Conservation (phyloP, 2,113 vertebrate genomes). For the Brienomyrus longianalis region DNA sequence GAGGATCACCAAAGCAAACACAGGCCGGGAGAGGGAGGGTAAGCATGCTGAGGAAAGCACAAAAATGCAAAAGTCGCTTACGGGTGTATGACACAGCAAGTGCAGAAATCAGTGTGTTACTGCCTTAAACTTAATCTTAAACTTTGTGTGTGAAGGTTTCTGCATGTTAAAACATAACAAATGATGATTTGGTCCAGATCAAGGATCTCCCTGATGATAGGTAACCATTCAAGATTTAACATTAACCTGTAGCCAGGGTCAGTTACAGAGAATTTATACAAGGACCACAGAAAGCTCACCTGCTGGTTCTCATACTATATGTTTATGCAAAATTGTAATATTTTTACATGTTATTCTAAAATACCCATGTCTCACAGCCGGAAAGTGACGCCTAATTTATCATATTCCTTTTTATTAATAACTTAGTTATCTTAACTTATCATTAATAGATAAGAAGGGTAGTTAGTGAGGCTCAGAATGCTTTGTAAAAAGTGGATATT, state of each 20-base stretch:
- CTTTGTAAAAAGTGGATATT: neutral
- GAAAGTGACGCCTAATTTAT: neutral
- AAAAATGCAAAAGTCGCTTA: neutral
- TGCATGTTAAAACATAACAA: neutral
- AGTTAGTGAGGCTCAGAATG: neutral
- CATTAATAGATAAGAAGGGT: neutral
- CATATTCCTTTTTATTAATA: neutral
- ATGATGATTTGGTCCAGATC: neutral
- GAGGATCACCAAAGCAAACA: neutral
- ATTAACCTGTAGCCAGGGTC: neutral
- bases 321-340: neutral
- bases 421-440: neutral
- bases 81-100: too few species aligned
- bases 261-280: neutral
- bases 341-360: neutral
- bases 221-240: too few species aligned
- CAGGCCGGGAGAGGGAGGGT: neutral
- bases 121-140: neutral
- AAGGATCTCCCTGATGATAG: neutral
- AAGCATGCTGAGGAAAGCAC: neutral
- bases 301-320: neutral
- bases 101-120: neutral
- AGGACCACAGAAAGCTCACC: neutral
- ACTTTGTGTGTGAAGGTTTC: neutral
- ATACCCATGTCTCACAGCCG: neutral